These are phyloP conservation scores for Hemaris fuciformis DNA, from an alignment of 2,888 invertebrate genomes.

Conservation along the genomic window DNA sequence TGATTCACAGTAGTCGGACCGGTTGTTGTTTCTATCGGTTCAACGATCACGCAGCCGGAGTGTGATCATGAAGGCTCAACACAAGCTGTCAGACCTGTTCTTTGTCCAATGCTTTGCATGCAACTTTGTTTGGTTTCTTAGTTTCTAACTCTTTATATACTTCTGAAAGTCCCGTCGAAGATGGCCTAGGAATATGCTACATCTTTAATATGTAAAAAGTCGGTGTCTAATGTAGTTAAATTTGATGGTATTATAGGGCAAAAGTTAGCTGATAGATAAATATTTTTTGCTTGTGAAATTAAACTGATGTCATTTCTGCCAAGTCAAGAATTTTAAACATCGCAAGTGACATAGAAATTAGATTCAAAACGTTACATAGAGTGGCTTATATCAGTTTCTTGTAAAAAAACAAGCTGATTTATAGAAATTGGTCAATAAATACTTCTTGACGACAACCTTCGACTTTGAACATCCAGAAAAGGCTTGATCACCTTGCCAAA, in stretches of 20 bases:
- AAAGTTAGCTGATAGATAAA: too few species aligned
- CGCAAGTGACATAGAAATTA: too few species aligned
- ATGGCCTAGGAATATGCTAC: too few species aligned
- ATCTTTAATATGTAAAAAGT: too few species aligned
- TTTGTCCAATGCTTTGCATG: neutral
- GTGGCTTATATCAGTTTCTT: too few species aligned
- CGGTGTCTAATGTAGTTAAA: too few species aligned
- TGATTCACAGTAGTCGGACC: neutral
- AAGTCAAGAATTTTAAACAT: too few species aligned
- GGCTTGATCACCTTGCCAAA: neutral
- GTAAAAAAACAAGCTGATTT: too few species aligned
- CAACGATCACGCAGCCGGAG: neutral
- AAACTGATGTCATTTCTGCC: too few species aligned
- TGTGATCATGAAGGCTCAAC: neutral
- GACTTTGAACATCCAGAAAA: neutral
- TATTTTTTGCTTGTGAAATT: too few species aligned
- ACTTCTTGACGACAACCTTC: neutral
- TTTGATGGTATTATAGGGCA: too few species aligned
- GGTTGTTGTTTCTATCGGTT: constrained; percentile 2
- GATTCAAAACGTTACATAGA: too few species aligned
- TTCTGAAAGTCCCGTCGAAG: neutral
- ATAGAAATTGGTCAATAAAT: neutral
- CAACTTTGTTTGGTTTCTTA: neutral
- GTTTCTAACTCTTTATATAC: neutral
- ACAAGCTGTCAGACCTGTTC: neutral